These are phyloP conservation scores for Gadopsis marmoratus DNA, from an alignment of 2,797 vertebrate genomes.

Conservation along the genomic window DNA sequence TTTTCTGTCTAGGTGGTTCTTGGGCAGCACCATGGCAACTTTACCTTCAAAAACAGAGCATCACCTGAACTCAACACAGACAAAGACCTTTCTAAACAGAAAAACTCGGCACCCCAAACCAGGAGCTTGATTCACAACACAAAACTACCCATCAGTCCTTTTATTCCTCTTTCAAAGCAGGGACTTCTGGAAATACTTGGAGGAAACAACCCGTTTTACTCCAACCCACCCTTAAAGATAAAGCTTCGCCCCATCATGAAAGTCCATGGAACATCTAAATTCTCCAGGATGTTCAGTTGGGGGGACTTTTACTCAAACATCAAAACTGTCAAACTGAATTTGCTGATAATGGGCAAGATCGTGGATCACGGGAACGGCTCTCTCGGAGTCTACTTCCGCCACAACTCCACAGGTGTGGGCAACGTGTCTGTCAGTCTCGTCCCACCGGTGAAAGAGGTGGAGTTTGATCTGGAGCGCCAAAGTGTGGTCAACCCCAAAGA, in stretches of 20 bases:
- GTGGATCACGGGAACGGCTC: conserved; percentile 97
- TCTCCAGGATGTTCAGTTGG: conserved; percentile 96
- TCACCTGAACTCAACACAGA: conserved; percentile 43
- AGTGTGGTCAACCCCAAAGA: conserved; percentile 92
- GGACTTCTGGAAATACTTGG: conserved; percentile 83
- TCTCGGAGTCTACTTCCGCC: conserved; percentile 96
- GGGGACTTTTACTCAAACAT: conserved; percentile 98
- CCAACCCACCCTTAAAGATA: conserved; percentile 69
- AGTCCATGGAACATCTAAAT: conserved; percentile 76
- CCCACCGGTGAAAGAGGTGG: conserved; percentile 93
- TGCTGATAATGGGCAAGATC: conserved; percentile 96
- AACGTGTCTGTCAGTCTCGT: conserved; percentile 95
- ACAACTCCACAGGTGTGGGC: conserved; percentile 96
- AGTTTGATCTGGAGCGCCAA: conserved; percentile 88
- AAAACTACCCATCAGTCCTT: conserved; percentile 76
- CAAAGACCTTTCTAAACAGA: conserved; percentile 39
- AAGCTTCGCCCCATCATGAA: conserved; percentile 77
- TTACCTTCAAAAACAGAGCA: conserved; percentile 63
- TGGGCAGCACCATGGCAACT: conserved; percentile 76
- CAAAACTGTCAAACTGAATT: conserved; percentile 95
- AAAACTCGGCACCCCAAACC: conserved; percentile 58
- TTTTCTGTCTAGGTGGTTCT: conserved; percentile 79
- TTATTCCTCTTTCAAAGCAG: conserved; percentile 65
- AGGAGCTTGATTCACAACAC: conserved; percentile 63
- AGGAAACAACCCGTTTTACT: conserved; percentile 52